phyloP scores from a whole-genome alignment of 2,113 vertebrate genomes.

The Tor tambroides region DNA sequence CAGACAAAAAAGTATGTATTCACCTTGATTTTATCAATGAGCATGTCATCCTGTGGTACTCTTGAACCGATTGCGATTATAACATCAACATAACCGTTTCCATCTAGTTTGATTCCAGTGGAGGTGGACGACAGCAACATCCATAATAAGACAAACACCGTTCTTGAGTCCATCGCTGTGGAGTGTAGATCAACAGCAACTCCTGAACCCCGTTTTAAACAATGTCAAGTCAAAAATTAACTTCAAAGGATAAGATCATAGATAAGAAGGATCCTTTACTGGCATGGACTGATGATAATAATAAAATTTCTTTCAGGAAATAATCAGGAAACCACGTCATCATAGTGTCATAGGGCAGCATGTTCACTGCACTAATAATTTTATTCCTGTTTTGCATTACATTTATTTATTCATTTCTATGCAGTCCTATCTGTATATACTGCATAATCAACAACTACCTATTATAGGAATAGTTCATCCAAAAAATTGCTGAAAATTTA shows the following conservation, averaged over 20 bases:
- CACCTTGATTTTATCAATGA: slow-evolving; percentile 47
- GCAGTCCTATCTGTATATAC: too few species aligned
- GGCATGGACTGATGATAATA: neutral
- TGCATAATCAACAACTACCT: too few species aligned
- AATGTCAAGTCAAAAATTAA: neutral
- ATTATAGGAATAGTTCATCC: too few species aligned
- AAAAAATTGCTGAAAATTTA: too few species aligned
- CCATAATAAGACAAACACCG: neutral
- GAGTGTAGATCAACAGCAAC: neutral
- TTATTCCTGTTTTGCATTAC: too few species aligned
- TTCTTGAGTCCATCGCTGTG: neutral
- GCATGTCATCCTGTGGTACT: slow-evolving; percentile 26
- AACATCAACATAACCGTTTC: slow-evolving; percentile 52
- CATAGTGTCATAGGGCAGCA: too few species aligned
- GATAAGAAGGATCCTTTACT: neutral
- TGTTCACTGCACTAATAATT: too few species aligned
- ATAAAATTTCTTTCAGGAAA: too few species aligned
- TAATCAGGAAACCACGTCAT: too few species aligned
- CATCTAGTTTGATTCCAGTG: slow-evolving; percentile 46
- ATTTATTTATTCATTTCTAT: too few species aligned
- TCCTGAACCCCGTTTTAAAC: neutral
- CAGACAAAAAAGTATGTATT: neutral
- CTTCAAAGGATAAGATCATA: neutral
- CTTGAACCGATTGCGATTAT: slow-evolving; percentile 48
- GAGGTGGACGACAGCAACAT: neutral